Percentiles rank a stretch among this genome's conserved stretches.
Conservation (phyloP, 2,797 vertebrate genomes). For the Leucoraja ocellata region DNA sequence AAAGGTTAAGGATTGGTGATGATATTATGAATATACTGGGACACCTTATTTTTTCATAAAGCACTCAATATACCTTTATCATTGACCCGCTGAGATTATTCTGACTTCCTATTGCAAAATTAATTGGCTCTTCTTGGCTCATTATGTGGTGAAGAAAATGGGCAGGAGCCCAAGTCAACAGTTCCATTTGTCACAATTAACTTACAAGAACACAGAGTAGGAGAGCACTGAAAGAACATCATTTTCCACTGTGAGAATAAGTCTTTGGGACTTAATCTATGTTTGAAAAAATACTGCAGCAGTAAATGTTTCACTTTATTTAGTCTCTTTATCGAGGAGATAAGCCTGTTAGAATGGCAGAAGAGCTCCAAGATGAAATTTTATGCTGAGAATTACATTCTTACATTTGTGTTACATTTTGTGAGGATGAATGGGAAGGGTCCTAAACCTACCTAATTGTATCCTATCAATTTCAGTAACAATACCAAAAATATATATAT, state of each 20-base stretch:
- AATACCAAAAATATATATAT: neutral
- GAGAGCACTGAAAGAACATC: constrained; percentile 10
- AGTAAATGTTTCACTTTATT: constrained; percentile 9
- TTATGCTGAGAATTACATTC: too few relatives aligned
- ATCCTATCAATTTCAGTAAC: too few relatives aligned
- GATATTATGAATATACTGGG: neutral
- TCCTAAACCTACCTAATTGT: too few relatives aligned
- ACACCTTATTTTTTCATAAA: neutral
- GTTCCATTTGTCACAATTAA: constrained; percentile 31
- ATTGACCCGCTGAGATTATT: constrained; percentile 16
- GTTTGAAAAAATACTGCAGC: neutral
- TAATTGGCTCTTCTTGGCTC: constrained; percentile 26
- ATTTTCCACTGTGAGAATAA: constrained; percentile 13
- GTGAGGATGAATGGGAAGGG: too few relatives aligned
- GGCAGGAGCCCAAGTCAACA: constrained; percentile 24
- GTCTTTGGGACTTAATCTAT: neutral
- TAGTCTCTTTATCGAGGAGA: neutral
- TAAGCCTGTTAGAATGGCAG: neutral
- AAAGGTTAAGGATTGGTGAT: constrained; percentile 2
- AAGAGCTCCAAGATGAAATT: too few relatives aligned
- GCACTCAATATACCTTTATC: constrained; percentile 6
- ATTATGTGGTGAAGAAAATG: constrained; percentile 26
- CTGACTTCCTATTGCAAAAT: constrained; percentile 9
- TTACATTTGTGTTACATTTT: too few relatives aligned
- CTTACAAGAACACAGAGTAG: constrained; percentile 18